Base-by-base conservation (phyloP, 2,113 vertebrate species). In the Okapia johnstoni region DNA sequence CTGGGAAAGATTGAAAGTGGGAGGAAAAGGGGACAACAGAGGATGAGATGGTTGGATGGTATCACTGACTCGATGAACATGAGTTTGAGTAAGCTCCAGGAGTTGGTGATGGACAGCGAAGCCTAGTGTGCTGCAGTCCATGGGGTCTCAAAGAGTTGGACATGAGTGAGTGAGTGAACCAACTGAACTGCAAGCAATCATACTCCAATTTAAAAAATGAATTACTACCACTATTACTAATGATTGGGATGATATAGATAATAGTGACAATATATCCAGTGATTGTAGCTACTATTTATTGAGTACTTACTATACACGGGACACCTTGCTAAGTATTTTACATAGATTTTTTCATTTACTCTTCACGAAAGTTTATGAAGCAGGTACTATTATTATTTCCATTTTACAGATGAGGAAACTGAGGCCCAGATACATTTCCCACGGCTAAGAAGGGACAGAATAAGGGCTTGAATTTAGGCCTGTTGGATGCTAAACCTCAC, bases 1-100 rank as follows among this genome's bases (percentile, higher is more conserved):
- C n/a, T 36, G 63, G 63, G n/a, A 12, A 21, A 21, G 63, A 23
- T 70, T 23, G 63, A 10, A 11, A 19, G 63, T 0, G 5, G 9
- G 19, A 70, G 4, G 63, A 36, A n/a, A 70, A 70, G 19, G 2
- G 17, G 9, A 70, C 0, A 4, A 12, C 63, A 36, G 63, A 66
- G n/a, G 2, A 21, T 70, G 63, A 36, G 17, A 23, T 36, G n/a
- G 4, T 1, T 36, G n/a, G n/a, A 36, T 70, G 63, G 63, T 19
- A 36, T 36, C 63, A 5, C 19, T 21, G 63, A 36, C 9, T 36
- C 0, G 0, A 12, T 36, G 9, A n/a, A 12, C n/a, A 36, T 70
- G 63, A 70, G 63, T 36, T 0, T 70, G 63, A 70, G 63, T 12
- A 0, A 70, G 2, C 63, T 23, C 19, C 11, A 1, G 63, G 63